Conservation (phyloP, 2,113 vertebrate genomes). For the Sylvietta virens region DNA sequence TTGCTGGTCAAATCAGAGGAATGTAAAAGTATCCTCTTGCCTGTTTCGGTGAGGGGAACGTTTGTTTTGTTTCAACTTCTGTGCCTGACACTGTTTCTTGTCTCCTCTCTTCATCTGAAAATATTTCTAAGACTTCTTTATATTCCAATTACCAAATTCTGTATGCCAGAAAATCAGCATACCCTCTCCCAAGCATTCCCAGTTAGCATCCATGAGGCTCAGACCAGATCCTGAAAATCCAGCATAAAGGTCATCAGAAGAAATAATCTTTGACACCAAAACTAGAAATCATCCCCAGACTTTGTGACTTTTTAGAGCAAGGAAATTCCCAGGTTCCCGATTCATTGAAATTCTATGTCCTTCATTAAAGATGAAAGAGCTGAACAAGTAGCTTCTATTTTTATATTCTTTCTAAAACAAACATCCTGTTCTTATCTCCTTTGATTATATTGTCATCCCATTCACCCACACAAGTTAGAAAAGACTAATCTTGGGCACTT, state of each 20-base stretch:
- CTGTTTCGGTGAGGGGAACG: background rate
- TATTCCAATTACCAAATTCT: background rate
- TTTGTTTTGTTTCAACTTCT: background rate
- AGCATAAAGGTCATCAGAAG: background rate
- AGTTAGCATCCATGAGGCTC: background rate
- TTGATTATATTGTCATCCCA: background rate
- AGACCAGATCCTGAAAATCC: background rate
- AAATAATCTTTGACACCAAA: background rate
- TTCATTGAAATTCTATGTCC: background rate
- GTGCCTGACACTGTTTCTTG: background rate
- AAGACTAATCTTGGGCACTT: background rate
- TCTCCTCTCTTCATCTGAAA: background rate
- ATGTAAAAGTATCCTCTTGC: background rate
- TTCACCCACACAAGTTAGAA: background rate
- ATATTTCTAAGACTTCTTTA: background rate
- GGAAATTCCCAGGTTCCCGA: background rate
- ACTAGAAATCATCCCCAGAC: background rate
- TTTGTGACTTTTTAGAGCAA: background rate
- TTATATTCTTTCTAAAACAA: background rate
- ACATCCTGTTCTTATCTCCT: background rate
- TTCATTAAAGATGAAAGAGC: background rate
- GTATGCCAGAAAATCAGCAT: background rate
- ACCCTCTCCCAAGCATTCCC: background rate
- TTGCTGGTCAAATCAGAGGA: background rate
- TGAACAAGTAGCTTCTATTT: background rate